Conservation (phyloP, 2,113 vertebrate genomes). For the Vulpes vulpes region DNA sequence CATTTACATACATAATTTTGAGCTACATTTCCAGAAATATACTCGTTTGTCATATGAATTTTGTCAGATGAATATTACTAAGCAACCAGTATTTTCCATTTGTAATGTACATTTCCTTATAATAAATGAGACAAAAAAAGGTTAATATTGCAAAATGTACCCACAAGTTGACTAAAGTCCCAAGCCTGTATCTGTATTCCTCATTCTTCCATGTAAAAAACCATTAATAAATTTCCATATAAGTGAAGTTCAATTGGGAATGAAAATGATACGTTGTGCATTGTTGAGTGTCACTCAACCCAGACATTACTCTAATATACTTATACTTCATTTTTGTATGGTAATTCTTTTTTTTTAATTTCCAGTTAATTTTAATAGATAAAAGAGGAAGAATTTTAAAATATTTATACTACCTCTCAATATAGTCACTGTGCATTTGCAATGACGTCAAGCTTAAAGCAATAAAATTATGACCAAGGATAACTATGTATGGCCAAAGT, state of each 20-base stretch:
- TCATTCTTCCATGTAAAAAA: neutral
- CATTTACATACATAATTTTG: neutral
- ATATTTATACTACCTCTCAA: slow-evolving; percentile 29
- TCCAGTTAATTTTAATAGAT: neutral
- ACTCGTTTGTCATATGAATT: neutral
- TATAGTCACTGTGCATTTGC: slow-evolving; percentile 1
- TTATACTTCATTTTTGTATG: neutral
- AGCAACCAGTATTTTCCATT: neutral
- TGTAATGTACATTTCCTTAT: neutral
- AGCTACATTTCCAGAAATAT: slow-evolving; percentile 8
- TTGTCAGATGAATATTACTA: slow-evolving; percentile 43
- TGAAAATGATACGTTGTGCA: neutral
- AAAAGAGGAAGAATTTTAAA: slow-evolving; percentile 20
- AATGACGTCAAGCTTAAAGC: slow-evolving; percentile 52
- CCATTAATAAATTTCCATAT: neutral
- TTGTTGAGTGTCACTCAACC: neutral
- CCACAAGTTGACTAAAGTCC: neutral
- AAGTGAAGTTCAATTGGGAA: neutral
- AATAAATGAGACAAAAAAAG: neutral
- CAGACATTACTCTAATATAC: neutral
- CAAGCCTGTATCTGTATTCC: neutral
- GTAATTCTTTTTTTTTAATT: neutral
- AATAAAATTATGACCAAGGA: slow-evolving; percentile 46
- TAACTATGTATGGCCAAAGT: neutral
- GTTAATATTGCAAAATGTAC: neutral